Evolutionary conservation across 2,113 vertebrate genomes (phyloP).

Genomic region (Rhadina sibilatrix): DNA sequence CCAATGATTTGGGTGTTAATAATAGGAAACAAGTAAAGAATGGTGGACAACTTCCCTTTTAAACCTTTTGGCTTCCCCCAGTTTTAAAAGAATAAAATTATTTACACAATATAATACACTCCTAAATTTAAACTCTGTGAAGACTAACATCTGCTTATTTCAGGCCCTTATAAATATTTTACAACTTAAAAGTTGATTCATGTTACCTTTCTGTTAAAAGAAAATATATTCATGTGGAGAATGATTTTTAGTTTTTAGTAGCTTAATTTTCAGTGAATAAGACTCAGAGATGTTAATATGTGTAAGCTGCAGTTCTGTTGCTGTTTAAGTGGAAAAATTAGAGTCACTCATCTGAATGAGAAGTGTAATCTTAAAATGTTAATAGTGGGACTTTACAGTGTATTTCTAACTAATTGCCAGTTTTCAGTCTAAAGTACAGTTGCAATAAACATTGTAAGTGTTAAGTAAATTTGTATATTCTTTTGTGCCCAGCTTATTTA

Average conservation of each 20-base stretch:
- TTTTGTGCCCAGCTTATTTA: not conserved
- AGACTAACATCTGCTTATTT: not conserved
- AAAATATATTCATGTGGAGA: not conserved
- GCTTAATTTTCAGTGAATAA: not conserved
- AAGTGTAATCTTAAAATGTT: not conserved
- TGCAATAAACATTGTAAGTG: not conserved
- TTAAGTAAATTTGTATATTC: not conserved
- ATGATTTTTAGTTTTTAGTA: not conserved
- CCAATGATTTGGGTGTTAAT: not conserved
- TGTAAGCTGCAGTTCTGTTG: not conserved
- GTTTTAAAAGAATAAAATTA: not conserved
- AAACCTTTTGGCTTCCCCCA: not conserved
- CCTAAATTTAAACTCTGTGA: not conserved
- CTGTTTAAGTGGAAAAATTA: not conserved
- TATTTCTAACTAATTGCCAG: not conserved
- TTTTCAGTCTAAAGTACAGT: not conserved
- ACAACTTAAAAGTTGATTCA: not conserved
- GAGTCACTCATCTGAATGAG: not conserved
- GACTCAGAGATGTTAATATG: not conserved
- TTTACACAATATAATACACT: not conserved
- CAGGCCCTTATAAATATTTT: not conserved
- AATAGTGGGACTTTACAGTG: not conserved
- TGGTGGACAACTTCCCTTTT: not conserved
- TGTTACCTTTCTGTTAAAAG: not conserved
- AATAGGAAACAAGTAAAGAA: slow-evolving; percentile 4